Percentiles rank a stretch among this genome's conserved stretches.
These are phyloP conservation scores for Drosophila lacicola DNA, from an alignment of 2,888 invertebrate species.

Conservation along the genomic window DNA sequence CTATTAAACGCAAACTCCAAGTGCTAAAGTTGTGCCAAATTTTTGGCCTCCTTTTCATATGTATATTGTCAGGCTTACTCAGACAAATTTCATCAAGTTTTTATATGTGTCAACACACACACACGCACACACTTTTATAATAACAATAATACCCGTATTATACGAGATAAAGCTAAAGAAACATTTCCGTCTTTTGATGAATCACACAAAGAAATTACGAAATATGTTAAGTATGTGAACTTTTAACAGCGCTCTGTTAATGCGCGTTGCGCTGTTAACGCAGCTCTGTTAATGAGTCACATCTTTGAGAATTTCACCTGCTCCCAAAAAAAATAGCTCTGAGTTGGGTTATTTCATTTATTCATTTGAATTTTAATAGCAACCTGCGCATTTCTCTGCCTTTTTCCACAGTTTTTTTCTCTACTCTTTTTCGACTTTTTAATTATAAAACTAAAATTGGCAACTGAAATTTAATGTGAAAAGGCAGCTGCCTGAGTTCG, in stretches of 20 bases:
- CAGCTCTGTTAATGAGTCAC: constrained; percentile 41
- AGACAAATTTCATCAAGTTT: constrained; percentile 38
- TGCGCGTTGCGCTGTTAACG: constrained; percentile 34
- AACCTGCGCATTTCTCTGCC: constrained; percentile 1
- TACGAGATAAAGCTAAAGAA: constrained; percentile 19
- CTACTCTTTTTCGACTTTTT: constrained; percentile 24
- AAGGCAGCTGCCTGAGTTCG: constrained; percentile 29
- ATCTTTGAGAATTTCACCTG: constrained; percentile 35
- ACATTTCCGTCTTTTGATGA: constrained; percentile 43
- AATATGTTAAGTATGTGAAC: constrained; percentile 14
- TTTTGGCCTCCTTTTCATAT: constrained; percentile 17
- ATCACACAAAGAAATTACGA: constrained; percentile 38
- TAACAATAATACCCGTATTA: constrained; percentile 24
- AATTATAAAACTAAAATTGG: constrained; percentile 64
- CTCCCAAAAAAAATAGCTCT: not conserved
- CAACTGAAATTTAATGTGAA: constrained; percentile 50
- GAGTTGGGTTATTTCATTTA: not conserved
- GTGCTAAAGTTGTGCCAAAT: constrained; percentile 24
- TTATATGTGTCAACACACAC: constrained; percentile 3
- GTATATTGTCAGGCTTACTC: constrained; percentile 33
- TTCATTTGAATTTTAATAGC: constrained; percentile 26
- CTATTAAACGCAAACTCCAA: constrained; percentile 9
- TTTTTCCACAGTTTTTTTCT: constrained; percentile 1
- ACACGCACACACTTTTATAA: constrained; percentile 2
- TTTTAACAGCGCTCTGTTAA: constrained; percentile 47